Conservation (phyloP, 2,797 vertebrate species). For the Falco rusticolus region DNA sequence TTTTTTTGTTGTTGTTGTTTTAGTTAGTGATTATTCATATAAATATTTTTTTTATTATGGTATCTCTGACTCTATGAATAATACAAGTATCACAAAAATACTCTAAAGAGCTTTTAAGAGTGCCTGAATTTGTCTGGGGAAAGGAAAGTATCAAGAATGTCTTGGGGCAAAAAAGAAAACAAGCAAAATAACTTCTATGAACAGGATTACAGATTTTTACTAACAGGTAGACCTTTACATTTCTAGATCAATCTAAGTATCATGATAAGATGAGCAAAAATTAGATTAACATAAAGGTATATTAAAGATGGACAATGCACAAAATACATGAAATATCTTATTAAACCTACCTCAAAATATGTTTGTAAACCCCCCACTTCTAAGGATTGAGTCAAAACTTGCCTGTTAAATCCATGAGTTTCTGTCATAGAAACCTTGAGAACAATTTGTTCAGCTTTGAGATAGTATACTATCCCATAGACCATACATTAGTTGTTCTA, state of each 20-base stretch:
- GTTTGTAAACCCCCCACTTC: neutral
- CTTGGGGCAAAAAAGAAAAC: neutral
- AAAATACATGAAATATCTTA: neutral
- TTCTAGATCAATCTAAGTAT: neutral
- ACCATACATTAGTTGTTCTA: neutral
- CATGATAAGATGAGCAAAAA: neutral
- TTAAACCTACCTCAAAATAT: accelerated
- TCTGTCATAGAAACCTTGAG: neutral
- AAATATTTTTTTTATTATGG: neutral
- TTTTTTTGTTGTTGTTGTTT: too few species aligned
- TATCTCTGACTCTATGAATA: neutral
- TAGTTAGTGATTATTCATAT: neutral
- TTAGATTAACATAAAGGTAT: neutral
- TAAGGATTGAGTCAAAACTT: neutral
- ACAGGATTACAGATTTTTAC: neutral
- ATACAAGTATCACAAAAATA: neutral
- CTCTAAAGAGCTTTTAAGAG: neutral
- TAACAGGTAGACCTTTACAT: neutral
- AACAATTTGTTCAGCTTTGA: neutral
- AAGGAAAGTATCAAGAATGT: neutral
- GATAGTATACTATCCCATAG: neutral
- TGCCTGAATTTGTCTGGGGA: neutral
- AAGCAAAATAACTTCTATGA: neutral
- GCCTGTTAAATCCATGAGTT: neutral
- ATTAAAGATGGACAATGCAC: neutral